Evolutionary conservation across 2,113 vertebrate genomes (phyloP), one percentile per base, ranked within the genome.

Genomic region (Paracanthobrama guichenoti): DNA sequence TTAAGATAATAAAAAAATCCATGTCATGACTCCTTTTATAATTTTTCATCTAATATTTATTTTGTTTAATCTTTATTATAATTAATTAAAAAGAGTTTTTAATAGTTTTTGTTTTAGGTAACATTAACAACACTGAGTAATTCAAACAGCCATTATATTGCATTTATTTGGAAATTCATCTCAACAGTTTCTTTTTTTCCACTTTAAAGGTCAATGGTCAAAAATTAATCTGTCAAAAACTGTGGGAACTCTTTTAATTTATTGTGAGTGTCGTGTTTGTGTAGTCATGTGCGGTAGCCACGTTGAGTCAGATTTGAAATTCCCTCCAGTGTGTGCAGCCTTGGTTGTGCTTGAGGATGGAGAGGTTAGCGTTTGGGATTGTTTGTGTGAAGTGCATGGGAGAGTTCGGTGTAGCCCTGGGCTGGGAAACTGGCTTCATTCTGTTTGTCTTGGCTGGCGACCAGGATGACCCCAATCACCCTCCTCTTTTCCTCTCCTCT

Each of bases 401-500:
- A 28, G 2, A 48, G 64, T 72, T 71, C 76, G 84, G 48, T 55
- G 53, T 59, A 73, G 82, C 80, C 79, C 85, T 73, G 79, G 77
- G 86, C 90, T 90, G 88, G 90, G 90, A 91, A 91, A 90, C 89
- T 87, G 89, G 85, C 81, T 84, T 82, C 28, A 82, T 87, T 87
- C 83, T 90, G 90, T 91, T 91, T 84, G 85, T 69, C 73, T 90
- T 90, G 90, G 90, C 84, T 72, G 69, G 46, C 44, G 22, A 85
- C 89, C 90, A 90, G 83, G 66, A 85, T 79, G 78, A 90, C 89
- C 90, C 84, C 69, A 77, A 44, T 89, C 88, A 87, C 89, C 88
- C 86, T 84, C 84, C 86, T 73, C 42, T 86, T 85, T 87, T 79
- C 59, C 73, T 85, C 84, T 80, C 69, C 24, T 73, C 42, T 86